Base-by-base conservation (phyloP, 2,888 invertebrate species). In the Osmoderma eremita region DNA sequence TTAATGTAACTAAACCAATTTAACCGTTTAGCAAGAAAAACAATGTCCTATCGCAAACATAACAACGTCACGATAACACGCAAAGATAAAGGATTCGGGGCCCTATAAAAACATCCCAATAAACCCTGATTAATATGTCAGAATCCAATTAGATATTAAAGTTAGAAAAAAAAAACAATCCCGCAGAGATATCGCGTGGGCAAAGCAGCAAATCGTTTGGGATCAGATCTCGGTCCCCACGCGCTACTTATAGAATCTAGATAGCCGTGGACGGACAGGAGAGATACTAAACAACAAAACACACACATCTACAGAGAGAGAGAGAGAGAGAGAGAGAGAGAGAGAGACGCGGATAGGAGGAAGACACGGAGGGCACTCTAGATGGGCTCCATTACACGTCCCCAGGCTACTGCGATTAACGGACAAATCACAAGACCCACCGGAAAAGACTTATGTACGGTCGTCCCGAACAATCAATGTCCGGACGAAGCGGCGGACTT, bases 401-500 rank as follows among this genome's bases (percentile, higher is more conserved):
- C 79, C 80, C 73, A 75, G 78, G 75, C 77, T 72, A 71, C 74
- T 70, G 73, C 80, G 80, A 81, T 82, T 81, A 82, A 79, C 79
- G 80, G 80, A 81, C 81, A 80, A 80, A 82, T 81, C 80, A 79
- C 79, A 78, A 77, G 76, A 76, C 75, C 73, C 75, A 30, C 71
- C 76, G 77, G 77, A 75, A 76, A 79, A 81, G 80, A 81, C 80
- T 80, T 80, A 80, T 80, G 80, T 75, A 78, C 77, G 30, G 5
- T 79, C 78, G 79, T 80, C 79, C 80, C 72, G 74, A 75, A 78
- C 80, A 80, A 81, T 81, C 81, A 81, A 80, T 81, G 81, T 73
- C 73, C 71, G 69, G 72, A 71, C 72, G 70, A n/a, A n/a, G 30
- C 30, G 30, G 10, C 30, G 69, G 71, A 72, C 70, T 70, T 76